These are phyloP conservation scores for Parascotia fuliginaria DNA, from an alignment of 2,888 invertebrate genomes.

Conservation along the genomic window DNA sequence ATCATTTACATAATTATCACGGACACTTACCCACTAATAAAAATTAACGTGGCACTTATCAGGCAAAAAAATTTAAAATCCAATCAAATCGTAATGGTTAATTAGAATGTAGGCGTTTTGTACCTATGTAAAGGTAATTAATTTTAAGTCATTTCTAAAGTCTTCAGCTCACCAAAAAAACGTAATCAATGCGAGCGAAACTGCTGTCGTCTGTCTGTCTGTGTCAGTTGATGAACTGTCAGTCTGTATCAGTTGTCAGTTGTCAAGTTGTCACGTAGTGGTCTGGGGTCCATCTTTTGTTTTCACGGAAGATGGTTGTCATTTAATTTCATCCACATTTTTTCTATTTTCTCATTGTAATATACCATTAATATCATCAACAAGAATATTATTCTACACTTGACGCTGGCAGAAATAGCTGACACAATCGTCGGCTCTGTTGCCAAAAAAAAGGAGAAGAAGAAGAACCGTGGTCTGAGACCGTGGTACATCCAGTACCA, in stretches of 20 bases:
- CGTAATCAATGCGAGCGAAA: conserved; percentile 22
- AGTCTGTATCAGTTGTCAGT: neutral
- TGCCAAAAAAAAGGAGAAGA: too few species aligned
- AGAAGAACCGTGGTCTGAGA: too few species aligned
- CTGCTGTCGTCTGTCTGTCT: conserved; percentile 18
- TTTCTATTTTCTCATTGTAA: too few species aligned
- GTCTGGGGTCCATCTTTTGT: too few species aligned
- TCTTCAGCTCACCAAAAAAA: conserved; percentile 27
- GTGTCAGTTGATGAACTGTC: too few species aligned
- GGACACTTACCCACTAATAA: conserved; percentile 30
- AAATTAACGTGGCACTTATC: conserved; percentile 40
- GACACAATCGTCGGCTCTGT: too few species aligned
- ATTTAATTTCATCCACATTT: too few species aligned
- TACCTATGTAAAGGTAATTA: conserved; percentile 20
- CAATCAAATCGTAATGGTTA: conserved; percentile 17
- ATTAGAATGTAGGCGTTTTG: conserved; percentile 15
- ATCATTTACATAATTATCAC: conserved; percentile 40
- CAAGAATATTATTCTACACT: too few species aligned
- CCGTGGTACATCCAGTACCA: too few species aligned
- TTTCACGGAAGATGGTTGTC: too few species aligned
- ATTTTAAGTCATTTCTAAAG: conserved; percentile 34
- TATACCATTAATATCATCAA: too few species aligned
- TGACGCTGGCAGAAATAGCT: too few species aligned
- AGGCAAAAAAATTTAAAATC: conserved; percentile 18
- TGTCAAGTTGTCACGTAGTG: neutral